Evolutionary conservation across 2,113 vertebrate genomes (phyloP).

Genomic region (Syngnathus typhle): DNA sequence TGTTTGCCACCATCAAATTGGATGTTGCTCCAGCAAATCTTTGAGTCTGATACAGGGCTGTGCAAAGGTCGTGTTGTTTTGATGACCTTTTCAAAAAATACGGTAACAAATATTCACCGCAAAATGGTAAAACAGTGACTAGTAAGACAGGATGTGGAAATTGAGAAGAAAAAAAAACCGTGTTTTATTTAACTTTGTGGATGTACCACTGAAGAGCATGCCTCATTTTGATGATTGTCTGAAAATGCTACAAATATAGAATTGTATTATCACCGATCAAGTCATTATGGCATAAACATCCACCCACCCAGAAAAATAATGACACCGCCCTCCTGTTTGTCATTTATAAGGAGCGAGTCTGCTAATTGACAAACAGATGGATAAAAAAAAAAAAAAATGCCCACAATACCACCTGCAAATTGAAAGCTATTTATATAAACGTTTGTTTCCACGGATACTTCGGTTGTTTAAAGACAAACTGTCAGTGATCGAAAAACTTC

Average conservation of each 20-base stretch:
- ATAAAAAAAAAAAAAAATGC: background rate
- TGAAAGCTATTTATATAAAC: too few species aligned
- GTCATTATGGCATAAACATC: background rate
- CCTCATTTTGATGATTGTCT: background rate
- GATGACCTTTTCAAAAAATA: background rate
- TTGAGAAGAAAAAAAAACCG: background rate
- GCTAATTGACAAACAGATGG: constrained; percentile 4
- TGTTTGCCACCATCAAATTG: background rate
- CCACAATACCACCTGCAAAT: background rate
- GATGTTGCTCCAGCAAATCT: background rate
- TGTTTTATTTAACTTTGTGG: background rate
- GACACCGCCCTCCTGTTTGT: background rate
- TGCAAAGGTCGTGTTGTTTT: background rate
- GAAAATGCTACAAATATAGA: background rate
- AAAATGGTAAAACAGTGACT: background rate
- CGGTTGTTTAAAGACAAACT: too few species aligned
- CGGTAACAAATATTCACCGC: background rate
- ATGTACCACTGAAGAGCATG: background rate
- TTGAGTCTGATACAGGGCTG: background rate
- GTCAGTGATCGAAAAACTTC: background rate
- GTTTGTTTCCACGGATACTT: too few species aligned
- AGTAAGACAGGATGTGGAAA: background rate
- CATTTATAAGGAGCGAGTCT: background rate
- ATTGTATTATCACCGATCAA: background rate
- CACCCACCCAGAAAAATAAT: background rate